Conservation (phyloP, 2,113 vertebrate genomes). For the Dipodomys merriami region DNA sequence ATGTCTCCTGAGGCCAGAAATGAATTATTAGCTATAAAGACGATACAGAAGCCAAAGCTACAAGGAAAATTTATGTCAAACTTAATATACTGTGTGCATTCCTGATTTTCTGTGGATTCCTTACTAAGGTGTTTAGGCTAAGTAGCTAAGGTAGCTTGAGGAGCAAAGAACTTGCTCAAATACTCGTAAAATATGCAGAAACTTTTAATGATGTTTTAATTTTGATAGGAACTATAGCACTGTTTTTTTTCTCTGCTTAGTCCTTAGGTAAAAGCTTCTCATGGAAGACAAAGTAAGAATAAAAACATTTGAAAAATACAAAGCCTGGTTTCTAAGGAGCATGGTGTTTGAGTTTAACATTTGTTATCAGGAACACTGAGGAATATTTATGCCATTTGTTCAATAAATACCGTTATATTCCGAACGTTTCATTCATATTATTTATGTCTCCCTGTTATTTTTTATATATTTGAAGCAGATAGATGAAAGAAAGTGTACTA, state of each 20-base stretch:
- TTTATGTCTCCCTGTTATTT: constrained; percentile 25
- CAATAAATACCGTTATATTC: constrained; percentile 1
- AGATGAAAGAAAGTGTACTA: not conserved
- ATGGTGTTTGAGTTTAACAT: not conserved
- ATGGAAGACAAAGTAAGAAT: not conserved
- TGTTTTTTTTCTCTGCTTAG: constrained; percentile 11
- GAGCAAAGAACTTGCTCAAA: not conserved
- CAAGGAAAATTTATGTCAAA: constrained; percentile 30
- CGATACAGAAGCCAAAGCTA: not conserved
- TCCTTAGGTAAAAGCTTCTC: not conserved
- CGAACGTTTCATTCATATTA: not conserved
- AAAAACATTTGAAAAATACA: not conserved
- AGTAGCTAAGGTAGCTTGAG: constrained; percentile 6
- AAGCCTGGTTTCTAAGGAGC: not conserved
- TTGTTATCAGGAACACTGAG: not conserved
- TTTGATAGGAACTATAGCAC: constrained; percentile 33
- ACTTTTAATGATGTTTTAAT: not conserved
- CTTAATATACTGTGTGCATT: constrained; percentile 1
- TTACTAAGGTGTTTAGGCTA: not conserved
- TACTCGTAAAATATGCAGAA: constrained; percentile 37
- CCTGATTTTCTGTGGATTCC: not conserved
- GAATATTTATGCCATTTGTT: constrained; percentile 3
- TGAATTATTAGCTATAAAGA: constrained; percentile 52
- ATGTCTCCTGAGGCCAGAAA: constrained; percentile 30
- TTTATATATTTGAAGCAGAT: not conserved